Evolutionary conservation across 2,888 invertebrate species (phyloP).

Genomic region (Synanthedon vespiformis): DNA sequence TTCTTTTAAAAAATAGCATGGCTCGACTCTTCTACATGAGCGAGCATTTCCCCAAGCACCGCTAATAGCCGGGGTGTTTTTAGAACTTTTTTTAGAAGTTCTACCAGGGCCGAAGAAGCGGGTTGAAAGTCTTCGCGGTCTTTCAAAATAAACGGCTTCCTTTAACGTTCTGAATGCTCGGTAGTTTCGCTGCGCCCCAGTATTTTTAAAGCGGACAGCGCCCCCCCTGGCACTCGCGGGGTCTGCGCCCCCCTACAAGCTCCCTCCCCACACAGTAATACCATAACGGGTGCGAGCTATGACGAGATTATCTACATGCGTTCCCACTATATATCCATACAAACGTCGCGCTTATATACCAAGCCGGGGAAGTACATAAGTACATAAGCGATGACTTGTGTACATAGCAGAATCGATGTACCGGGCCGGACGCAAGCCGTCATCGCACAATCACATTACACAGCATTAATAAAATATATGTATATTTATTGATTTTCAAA

Average conservation of each 20-base stretch:
- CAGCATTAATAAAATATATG: conserved; percentile 35
- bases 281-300: conserved; percentile 70
- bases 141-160: conserved; percentile 62
- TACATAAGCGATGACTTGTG: conserved; percentile 58
- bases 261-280: conserved; percentile 57
- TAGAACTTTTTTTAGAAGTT: conserved; percentile 43
- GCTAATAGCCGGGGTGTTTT: conserved; percentile 34
- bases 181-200: conserved; percentile 53
- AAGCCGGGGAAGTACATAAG: conserved; percentile 31
- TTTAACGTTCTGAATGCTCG: conserved; percentile 48
- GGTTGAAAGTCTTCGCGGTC: conserved; percentile 40
- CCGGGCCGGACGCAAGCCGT: conserved; percentile 46
- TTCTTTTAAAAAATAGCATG: neutral
- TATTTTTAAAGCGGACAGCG: conserved; percentile 67
- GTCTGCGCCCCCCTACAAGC: conserved; percentile 11
- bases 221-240: conserved; percentile 53
- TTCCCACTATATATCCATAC: conserved; percentile 45
- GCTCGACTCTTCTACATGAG: too few species aligned
- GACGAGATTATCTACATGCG: conserved; percentile 69
- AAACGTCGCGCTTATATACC: conserved; percentile 47
- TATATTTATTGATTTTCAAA: conserved; percentile 6
- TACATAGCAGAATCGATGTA: conserved; percentile 60
- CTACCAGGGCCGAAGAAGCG: conserved; percentile 29
- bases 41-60: conserved; percentile 24
- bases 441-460: conserved; percentile 51